Evolutionary conservation across 2,888 invertebrate genomes (phyloP).

Genomic region (Fragum whitleyi): DNA sequence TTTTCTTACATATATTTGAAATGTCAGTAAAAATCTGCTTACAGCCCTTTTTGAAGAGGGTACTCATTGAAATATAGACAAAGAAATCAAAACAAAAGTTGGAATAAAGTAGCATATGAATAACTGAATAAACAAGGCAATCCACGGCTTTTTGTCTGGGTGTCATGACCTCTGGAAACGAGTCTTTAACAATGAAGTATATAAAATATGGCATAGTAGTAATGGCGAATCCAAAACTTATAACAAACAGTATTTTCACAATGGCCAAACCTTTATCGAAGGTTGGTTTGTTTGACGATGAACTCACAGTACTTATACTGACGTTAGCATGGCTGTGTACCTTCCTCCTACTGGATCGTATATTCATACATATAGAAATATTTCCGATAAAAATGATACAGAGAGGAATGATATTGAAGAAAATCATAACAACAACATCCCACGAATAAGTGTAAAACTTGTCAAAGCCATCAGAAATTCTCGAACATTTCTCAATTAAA

Average conservation of each 20-base stretch:
- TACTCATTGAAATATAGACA: conserved; percentile 11
- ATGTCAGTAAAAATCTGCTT: neutral
- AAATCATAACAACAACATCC: conserved; percentile 6
- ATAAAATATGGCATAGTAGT: neutral
- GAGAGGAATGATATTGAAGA: neutral
- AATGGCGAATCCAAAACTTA: neutral
- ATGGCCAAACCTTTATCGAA: conserved; percentile 5
- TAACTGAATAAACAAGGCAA: neutral
- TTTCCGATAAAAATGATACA: neutral
- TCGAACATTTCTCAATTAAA: neutral
- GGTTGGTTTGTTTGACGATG: neutral
- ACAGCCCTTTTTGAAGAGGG: neutral
- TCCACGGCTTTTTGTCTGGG: neutral
- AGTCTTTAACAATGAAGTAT: neutral
- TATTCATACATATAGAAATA: neutral
- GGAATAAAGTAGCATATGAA: neutral
- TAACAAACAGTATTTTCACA: neutral
- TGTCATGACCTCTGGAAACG: neutral
- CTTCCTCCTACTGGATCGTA: neutral
- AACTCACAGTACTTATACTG: neutral
- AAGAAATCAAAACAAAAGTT: conserved; percentile 3
- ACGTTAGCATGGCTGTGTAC: neutral
- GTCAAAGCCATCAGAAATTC: neutral
- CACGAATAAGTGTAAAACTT: neutral
- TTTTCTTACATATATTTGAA: neutral